A percentile compares a stretch with the other conserved stretches of the same genome.
phyloP scores from a whole-genome alignment of 1,140 invertebrate genomes.

The Sitophilus oryzae region DNA sequence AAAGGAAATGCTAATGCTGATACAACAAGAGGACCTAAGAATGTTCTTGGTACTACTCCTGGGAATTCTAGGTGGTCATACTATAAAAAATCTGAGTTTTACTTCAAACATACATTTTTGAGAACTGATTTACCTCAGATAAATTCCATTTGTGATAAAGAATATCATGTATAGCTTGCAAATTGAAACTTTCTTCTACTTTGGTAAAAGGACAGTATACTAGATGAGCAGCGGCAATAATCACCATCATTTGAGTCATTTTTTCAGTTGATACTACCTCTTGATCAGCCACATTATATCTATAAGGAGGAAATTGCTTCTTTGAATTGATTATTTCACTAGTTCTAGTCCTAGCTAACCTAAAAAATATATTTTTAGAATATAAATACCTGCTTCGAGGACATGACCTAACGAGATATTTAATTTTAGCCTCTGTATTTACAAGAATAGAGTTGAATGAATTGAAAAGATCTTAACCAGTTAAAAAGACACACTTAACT shows the following conservation, averaged over 20 bases:
- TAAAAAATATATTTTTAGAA: background rate
- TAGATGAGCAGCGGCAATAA: constrained; percentile 68
- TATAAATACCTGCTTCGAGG: background rate
- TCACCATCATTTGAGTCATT: constrained; percentile 43
- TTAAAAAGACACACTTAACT: too few relatives aligned
- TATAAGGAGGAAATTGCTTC: constrained; percentile 17
- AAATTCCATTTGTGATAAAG: constrained; percentile 83
- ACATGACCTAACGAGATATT: background rate
- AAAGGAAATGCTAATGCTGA: constrained; percentile 73
- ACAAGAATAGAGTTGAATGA: too few relatives aligned
- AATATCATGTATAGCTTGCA: constrained; percentile 97
- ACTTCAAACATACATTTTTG: constrained; percentile 2
- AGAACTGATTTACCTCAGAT: constrained; percentile 59
- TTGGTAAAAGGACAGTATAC: constrained; percentile 93
- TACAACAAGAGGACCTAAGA: constrained; percentile 87
- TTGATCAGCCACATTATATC: constrained; percentile 29
- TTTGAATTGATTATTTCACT: constrained; percentile 1
- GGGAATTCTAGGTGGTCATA: constrained; percentile 98
- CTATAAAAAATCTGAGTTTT: constrained; percentile 47
- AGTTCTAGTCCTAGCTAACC: background rate
- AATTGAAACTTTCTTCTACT: constrained; percentile 99
- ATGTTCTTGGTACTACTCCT: constrained; percentile 95
- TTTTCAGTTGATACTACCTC: constrained; percentile 26
- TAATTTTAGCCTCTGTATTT: background rate
- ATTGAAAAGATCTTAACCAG: too few relatives aligned